Evolutionary conservation across 2,797 vertebrate species (phyloP).

Genomic region (Microcaecilia unicolor): DNA sequence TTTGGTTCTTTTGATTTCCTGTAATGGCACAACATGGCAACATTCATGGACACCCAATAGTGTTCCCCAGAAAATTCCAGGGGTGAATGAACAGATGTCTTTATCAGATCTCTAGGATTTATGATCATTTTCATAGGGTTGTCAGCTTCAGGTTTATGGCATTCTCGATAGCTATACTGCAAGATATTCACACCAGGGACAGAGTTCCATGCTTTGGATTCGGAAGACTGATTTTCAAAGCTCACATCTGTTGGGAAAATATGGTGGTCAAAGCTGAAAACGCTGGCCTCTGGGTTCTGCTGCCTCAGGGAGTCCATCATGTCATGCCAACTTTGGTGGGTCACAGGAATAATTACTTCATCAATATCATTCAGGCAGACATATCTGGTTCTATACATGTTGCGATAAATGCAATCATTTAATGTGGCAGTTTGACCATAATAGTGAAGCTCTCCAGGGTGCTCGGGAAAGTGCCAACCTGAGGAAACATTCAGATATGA

Average conservation of each 20-base stretch:
- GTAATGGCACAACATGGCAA: conserved; percentile 6
- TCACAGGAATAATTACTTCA: conserved; percentile 4
- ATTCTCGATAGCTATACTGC: background rate
- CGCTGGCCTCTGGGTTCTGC: background rate
- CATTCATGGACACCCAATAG: background rate
- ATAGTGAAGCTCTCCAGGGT: conserved; percentile 11
- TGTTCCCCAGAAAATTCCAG: background rate
- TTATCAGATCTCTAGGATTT: background rate
- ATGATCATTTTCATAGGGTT: conserved; percentile 12
- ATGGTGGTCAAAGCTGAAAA: conserved; percentile 9
- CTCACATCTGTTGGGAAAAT: background rate
- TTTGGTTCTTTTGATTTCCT: conserved; percentile 3
- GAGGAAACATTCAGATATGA: conserved; percentile 5
- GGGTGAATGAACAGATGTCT: conserved; percentile 1
- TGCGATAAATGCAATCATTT: conserved; percentile 10
- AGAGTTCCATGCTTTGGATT: background rate
- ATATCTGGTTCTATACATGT: conserved; percentile 13
- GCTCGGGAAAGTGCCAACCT: conserved; percentile 9
- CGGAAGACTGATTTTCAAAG: background rate
- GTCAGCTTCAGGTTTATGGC: background rate
- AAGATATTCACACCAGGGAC: conserved; percentile 6
- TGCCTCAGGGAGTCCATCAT: background rate
- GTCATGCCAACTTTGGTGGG: conserved; percentile 3
- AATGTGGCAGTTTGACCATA: conserved; percentile 7
- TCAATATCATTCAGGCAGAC: conserved; percentile 8